Percentiles rank a stretch among this genome's conserved stretches.
Conservation (phyloP, 2,888 invertebrate species). For the Brachyopa scutellaris region DNA sequence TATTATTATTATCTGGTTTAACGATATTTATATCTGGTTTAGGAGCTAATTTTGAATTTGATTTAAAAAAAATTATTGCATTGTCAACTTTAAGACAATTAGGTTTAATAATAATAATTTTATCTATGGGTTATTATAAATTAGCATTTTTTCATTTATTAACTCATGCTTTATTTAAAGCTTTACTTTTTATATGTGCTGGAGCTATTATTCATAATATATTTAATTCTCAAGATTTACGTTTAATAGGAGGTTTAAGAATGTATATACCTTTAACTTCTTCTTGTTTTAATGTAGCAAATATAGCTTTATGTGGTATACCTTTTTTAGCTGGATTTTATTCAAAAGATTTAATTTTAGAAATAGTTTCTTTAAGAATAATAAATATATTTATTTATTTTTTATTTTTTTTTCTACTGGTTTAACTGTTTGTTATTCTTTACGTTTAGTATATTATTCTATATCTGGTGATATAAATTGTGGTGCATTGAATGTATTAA, state of each 20-base stretch:
- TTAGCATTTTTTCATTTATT: slow-evolving; percentile 88
- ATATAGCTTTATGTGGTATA: slow-evolving; percentile 85
- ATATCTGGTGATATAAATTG: slow-evolving; percentile 83
- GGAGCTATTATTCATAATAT: slow-evolving; percentile 87
- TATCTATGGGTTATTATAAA: slow-evolving; percentile 83
- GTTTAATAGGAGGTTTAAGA: slow-evolving; percentile 83
- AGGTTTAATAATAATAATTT: slow-evolving; percentile 87
- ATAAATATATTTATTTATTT: slow-evolving; percentile 84
- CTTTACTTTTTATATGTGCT: slow-evolving; percentile 88
- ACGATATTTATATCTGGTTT: slow-evolving; percentile 85
- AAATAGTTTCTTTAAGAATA: slow-evolving; percentile 83
- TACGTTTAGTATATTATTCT: slow-evolving; percentile 84
- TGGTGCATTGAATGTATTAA: slow-evolving; percentile 82
- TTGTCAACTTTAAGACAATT: slow-evolving; percentile 89
- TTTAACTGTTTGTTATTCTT: slow-evolving; percentile 84
- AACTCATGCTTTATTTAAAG: slow-evolving; percentile 89
- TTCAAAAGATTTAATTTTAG: slow-evolving; percentile 86
- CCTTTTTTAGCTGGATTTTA: slow-evolving; percentile 87
- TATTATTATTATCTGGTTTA: slow-evolving; percentile 84
- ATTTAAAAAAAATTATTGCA: slow-evolving; percentile 91
- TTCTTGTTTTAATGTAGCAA: slow-evolving; percentile 84
- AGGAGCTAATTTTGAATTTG: slow-evolving; percentile 85
- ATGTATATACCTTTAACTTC: slow-evolving; percentile 83
- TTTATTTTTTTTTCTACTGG: slow-evolving; percentile 83
- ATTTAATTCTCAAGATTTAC: slow-evolving; percentile 86